Conservation (phyloP, 1,140 invertebrate genomes). For the Pogonomyrmex barbatus region DNA sequence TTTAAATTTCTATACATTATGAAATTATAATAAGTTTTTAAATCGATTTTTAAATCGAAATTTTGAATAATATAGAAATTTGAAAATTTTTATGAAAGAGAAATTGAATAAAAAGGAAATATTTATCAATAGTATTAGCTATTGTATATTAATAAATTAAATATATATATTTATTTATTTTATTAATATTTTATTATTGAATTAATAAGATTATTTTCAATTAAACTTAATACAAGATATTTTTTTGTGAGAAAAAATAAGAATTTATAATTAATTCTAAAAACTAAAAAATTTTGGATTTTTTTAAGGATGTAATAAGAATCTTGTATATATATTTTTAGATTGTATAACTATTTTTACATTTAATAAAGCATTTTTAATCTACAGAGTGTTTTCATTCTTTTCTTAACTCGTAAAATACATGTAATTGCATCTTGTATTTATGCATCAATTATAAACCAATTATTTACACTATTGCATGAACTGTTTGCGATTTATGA, state of each 20-base stretch:
- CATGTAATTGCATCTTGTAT: background rate
- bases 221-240: no score
- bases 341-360: conserved; percentile 21
- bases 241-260: no score
- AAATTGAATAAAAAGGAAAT: background rate
- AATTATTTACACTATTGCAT: background rate
- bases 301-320: conserved; percentile 16
- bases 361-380: conserved; percentile 62
- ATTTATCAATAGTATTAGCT: no score
- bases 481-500: background rate
- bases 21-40: background rate
- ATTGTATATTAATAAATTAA: no score
- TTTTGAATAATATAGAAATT: background rate
- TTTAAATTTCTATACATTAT: background rate
- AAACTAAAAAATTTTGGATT: conserved; percentile 14
- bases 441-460: background rate
- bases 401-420: conserved; percentile 6
- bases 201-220: no score
- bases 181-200: no score
- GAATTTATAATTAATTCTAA: background rate
- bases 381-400: conserved; percentile 25
- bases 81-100: background rate
- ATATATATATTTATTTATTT: no score
- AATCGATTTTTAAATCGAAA: background rate
- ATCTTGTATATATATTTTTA: conserved; percentile 52